Base-by-base conservation (phyloP, 2,888 invertebrate genomes). In the Cerceris rybyensis region DNA sequence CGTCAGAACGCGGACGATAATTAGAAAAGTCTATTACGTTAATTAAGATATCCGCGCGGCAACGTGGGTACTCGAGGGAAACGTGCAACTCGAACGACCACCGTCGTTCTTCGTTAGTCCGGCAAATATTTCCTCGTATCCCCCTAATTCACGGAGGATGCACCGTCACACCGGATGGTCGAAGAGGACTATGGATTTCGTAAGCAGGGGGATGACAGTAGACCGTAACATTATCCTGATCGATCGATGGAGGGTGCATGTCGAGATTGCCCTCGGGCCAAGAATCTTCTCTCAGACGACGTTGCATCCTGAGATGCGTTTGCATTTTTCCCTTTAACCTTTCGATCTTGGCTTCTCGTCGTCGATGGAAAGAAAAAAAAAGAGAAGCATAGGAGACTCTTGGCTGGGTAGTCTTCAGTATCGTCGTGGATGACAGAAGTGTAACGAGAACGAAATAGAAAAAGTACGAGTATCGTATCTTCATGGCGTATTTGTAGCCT, bases 21-120 rank as follows among this genome's bases (percentile, higher is more conserved):
- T 78, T 76, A 63, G 49, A 78, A 70, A 76, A 66, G 42, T 66
- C 66, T 17, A 16, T 58, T 14, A 8, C 43, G 61, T 74, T 57
- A 50, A 74, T 74, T 13, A 8, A 39, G 9, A 7, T 7, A 11
- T 17, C 9, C 57, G 28, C 16, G 17, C 17, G 28, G 7, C 57
- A 57, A 16, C 14, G 39, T 11, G 14, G 2, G 14, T n/a, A 54
- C 11, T 54, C 7, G 7, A 7, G 54, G 14, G n/a, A 54, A 54
- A 46, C 11, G 9, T 11, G 11, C 9, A 46, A 46, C 11, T 46
- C 8, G 8, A 46, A 11, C 11, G 8, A 11, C 46, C 46, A 11
- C 46, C 46, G 46, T 46, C 9, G 46, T 28, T 28, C 28, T 28
- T 28, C 28, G 28, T 28, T 46, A 11, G 8, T 46, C 11, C 54